Evolutionary conservation across 1,140 invertebrate genomes (phyloP), one percentile per base, ranked within the genome.

Genomic region (Dendrolimus kikuchii): DNA sequence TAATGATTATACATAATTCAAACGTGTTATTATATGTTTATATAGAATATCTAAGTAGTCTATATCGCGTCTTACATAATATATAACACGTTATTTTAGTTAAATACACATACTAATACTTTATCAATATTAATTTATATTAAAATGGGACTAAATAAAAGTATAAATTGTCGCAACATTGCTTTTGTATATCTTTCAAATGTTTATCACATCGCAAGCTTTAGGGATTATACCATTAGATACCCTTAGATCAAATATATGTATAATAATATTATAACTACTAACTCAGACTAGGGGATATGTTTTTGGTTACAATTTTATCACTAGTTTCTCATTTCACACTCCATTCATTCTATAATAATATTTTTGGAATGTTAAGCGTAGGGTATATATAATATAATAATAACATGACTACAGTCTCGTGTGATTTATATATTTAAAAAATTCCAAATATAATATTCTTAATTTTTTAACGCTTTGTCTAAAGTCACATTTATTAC

Each of bases 401-500:
- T 23, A 23, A 23, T 23, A 23, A 23, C 23, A 23, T 23, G 1
- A 23, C 23, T 23, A 23, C 23, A 23, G 23, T 23, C 23, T 23
- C 23, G 23, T 23, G 23, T 23, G 23, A 23, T 23, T 23, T 40
- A 43, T 38, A 44, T 9, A 38, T 8, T 40, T 6, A n/a, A 5
- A 40, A 23, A n/a, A 8, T n/a, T 40, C 7, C 38, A 40, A 49
- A 49, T 9, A 10, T 6, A 49, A 49, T 38, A 6, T 23, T 23
- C 23, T 23, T 23, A 3, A 23, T 2, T 23, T 23, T 3, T 23
- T 23, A 23, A 23, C 23, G 23, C 23, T 23, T 23, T 23, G 50
- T 74, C 71, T 81, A 83, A 68, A 83, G 82, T 86, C 82, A 86
- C 82, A 86, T 86, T 86, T 83, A 86, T 86, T 86, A 86, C 60